Evolutionary conservation across 2,113 vertebrate genomes (phyloP), one percentile per base, ranked within the genome.

Genomic region (Gila orcuttii): DNA sequence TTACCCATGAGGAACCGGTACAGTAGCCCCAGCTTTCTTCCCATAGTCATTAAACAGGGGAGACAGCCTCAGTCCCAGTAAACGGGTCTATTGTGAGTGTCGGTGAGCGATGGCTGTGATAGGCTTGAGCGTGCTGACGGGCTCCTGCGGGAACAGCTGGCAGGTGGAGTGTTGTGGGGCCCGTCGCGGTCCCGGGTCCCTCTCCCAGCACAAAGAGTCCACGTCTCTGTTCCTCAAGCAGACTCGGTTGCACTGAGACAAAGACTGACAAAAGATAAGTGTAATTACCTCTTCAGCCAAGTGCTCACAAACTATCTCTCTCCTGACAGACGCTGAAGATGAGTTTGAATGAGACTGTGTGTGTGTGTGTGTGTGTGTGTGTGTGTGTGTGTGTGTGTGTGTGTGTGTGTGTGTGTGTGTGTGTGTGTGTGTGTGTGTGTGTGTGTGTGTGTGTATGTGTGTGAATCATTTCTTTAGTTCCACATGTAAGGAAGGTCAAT

Each of bases 261-360:
- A 97, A 97, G 93, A 94, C 95, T 96, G 97, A 94, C 96, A 97
- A 98, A 92, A 96, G 97, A 97, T 96, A 94, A 93, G 90, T 96
- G 96, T 96, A 97, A 98, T 98, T 98, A 97, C 95, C 95, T 95
- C 91, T 95, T 96, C 96, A 96, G 96, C 96, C 96, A 95, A 82
- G 96, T 96, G 95, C 96, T 96, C 95, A 96, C 93, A 94, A 90
- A 95, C 74, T 69, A 79, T 96, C 95, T 95, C 93, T 93, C 91
- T 91, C 91, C 92, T 91, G 94, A 95, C 94, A 95, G 95, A 93
- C 93, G 92, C 91, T 92, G 94, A 93, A 92, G 95, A 95, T 93
- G 93, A 95, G 94, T 90, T 95, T 86, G 87, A 74, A 71, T 45
- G 42, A 60, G 50, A 8, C 15, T 31, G 33, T 85, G 28, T 83